phyloP scores from a whole-genome alignment of 23 tunicate genomes.

The Ciona savignyi region DNA sequence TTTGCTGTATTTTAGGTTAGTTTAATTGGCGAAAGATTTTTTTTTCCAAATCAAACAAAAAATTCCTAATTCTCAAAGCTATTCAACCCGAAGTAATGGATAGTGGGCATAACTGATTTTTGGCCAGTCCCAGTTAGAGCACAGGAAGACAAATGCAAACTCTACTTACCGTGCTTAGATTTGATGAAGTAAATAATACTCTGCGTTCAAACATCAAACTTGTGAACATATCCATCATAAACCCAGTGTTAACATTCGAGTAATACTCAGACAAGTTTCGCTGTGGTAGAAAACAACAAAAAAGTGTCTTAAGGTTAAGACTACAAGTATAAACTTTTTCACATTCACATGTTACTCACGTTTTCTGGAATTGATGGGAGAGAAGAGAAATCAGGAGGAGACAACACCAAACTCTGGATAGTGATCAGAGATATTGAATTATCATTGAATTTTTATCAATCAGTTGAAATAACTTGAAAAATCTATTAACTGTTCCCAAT shows the following conservation, averaged over 20 bases:
- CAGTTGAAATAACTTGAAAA: too few species aligned
- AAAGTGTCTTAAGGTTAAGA: not conserved
- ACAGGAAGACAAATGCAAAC: too few species aligned
- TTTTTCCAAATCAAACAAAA: too few species aligned
- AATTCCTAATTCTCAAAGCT: too few species aligned
- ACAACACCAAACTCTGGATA: constrained; percentile 35
- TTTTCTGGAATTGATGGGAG: constrained; percentile 86
- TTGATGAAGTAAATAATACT: constrained; percentile 52
- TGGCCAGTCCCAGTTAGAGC: too few species aligned
- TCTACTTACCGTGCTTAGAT: constrained; percentile 42
- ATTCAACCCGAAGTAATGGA: too few species aligned
- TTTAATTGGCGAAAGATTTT: too few species aligned
- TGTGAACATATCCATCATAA: constrained; percentile 79
- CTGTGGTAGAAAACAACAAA: constrained; percentile 6
- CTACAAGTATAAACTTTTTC: too few species aligned
- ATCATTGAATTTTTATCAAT: too few species aligned
- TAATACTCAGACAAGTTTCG: constrained; percentile 66
- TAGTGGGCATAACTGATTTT: too few species aligned
- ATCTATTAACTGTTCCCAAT: too few species aligned
- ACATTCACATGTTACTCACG: constrained; percentile 7
- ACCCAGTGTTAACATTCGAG: constrained; percentile 25
- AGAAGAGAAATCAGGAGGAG: constrained; percentile 28
- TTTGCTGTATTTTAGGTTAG: too few species aligned
- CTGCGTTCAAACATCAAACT: constrained; percentile 74
- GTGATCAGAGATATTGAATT: not conserved